A percentile compares a stretch with the other conserved stretches of the same genome.
These are phyloP conservation scores for Cavia aperea DNA, from an alignment of 2,113 vertebrate genomes.

Conservation along the genomic window DNA sequence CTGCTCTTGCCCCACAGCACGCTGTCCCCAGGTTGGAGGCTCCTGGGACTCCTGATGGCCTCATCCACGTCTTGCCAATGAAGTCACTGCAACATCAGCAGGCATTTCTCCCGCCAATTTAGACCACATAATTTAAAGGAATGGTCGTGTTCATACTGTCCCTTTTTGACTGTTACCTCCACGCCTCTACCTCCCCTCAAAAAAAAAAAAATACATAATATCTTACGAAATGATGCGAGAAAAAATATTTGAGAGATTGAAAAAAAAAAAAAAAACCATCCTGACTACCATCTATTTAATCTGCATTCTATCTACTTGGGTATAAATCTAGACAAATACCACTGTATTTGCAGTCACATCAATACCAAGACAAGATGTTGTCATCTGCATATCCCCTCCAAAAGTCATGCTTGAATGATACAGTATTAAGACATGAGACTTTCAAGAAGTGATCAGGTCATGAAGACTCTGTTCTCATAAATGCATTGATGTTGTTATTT, in stretches of 20 bases:
- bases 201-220: background rate
- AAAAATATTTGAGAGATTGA: background rate
- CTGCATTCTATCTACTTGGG: background rate
- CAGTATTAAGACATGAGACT: background rate
- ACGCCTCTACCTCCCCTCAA: background rate
- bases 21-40: background rate
- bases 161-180: background rate
- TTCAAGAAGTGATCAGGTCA: background rate
- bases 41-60: background rate
- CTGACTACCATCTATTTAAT: background rate
- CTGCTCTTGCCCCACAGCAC: background rate
- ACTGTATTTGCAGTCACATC: background rate
- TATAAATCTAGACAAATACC: background rate
- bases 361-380: background rate
- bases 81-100: background rate
- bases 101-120: background rate
- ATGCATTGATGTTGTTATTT: background rate
- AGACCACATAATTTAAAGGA: background rate
- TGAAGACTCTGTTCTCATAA: background rate
- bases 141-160: background rate
- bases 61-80: background rate
- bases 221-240: background rate
- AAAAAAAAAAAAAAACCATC: background rate
- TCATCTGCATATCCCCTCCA: background rate
- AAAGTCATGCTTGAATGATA: background rate